phyloP scores from a whole-genome alignment of 1,140 invertebrate genomes.

The Hycleus cichorii region DNA sequence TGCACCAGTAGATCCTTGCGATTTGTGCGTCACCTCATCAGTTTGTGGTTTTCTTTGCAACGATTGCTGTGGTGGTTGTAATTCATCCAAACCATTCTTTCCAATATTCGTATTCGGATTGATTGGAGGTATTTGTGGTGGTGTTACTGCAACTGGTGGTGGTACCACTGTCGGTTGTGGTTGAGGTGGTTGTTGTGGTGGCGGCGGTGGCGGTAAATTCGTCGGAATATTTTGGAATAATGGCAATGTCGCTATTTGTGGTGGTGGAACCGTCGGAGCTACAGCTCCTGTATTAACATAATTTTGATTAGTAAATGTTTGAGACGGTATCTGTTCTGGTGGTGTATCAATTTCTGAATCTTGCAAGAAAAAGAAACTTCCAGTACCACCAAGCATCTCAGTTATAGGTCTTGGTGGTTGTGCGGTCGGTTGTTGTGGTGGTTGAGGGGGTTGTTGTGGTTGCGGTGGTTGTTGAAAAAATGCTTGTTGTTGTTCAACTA shows the following conservation, averaged over 20 bases:
- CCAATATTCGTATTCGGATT: constrained; percentile 4
- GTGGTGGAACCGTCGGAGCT: constrained; percentile 8
- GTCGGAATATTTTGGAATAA: constrained; percentile 1
- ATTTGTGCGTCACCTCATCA: constrained; percentile 15
- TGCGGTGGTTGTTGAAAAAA: background rate
- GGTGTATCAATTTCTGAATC: constrained; percentile 70
- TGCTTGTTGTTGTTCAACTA: background rate
- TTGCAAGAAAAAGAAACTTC: constrained; percentile 68
- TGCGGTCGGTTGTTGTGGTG: constrained; percentile 15
- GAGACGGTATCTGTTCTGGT: constrained; percentile 54
- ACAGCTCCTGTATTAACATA: constrained; percentile 39
- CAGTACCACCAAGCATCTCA: constrained; percentile 58
- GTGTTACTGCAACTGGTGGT: background rate
- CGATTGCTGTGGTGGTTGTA: constrained; percentile 17
- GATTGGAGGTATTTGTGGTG: constrained; percentile 9
- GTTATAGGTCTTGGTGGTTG: constrained; percentile 51
- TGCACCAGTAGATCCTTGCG: constrained; percentile 4
- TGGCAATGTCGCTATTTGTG: background rate
- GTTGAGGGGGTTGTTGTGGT: background rate
- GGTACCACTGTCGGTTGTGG: background rate
- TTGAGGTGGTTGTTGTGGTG: constrained; percentile 13
- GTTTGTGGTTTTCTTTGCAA: constrained; percentile 18
- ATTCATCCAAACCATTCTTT: constrained; percentile 18
- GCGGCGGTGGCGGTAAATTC: constrained; percentile 8
- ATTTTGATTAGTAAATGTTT: constrained; percentile 73